Base-by-base conservation (phyloP, 2,888 invertebrate genomes). In the Punctoribates punctum region DNA sequence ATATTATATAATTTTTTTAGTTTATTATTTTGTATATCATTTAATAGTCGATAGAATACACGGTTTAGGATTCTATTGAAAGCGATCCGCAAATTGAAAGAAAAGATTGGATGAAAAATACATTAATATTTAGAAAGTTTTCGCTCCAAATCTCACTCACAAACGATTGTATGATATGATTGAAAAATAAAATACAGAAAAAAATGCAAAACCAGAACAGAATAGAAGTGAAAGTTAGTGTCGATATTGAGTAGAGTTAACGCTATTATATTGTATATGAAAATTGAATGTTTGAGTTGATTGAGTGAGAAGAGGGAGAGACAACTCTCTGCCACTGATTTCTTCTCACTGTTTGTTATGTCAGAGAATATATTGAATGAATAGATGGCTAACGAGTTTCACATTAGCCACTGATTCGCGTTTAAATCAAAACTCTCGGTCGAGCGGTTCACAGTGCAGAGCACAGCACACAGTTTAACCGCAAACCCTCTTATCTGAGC, bases 351-450 rank as follows among this genome's bases (percentile, higher is more conserved):
- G 42, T 60, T 20, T 60, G 27, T 25, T 60, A 60, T 60, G 20
- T 60, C 20, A 60, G 25, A 15, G 29, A 65, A 20, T 34, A n/a
- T 17, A 42, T 42, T 42, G 8, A 20, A 34, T 65, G 34, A 65
- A 65, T 65, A 65, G 65, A 65, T 65, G n/a, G 65, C 38, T 65
- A 65, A 65, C 65, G 65, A 65, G 65, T 65, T 65, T 65, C 34
- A 65, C 65, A 65, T 65, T 65, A 65, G 38, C 29, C n/a, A 60
- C n/a, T 65, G 65, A 65, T 34, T 29, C 29, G 65, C 34, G 42
- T 65, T 60, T 65, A 65, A 65, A 65, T 65, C 29, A 65, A 65
- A 65, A 65, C 38, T 65, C n/a, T 65, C 38, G 65, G 65, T 65
- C 34, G 25, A 60, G 60, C 27, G 13, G 60, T 60, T 60, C 51